Evolutionary conservation across 1,140 invertebrate species (phyloP), one percentile per base, ranked within the genome.

Genomic region (Chrysopa pallens): DNA sequence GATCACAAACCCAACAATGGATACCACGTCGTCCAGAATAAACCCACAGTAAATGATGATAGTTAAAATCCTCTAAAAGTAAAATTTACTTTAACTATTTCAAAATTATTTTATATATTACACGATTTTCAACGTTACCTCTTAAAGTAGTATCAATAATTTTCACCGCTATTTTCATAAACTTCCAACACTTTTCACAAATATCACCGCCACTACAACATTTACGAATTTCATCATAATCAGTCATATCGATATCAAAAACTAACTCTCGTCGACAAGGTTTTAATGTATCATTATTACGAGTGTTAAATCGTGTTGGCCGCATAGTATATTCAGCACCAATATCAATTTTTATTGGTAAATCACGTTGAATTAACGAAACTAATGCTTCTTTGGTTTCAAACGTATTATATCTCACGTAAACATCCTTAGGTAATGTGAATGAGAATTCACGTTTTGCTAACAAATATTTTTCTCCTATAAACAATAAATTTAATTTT

Each of bases 201-300:
- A 98, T 82, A 52, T 78, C 81, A 8, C 90, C 80, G 35, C 84
- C 90, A 38, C 74, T 76, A 54, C 88, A 92, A 62, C 93, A 98
- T 39, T 73, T 85, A 60, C 95, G 68, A 2, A 98, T 78, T 58
- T 95, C 89, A 73, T 98, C 94, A 67, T 98, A 99, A 68, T 98
- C 96, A 38, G 94, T 97, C 74, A 99, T 86, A 73, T 99, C 95
- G 56, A 99, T 98, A 78, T 99, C 96, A 70, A 98, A 95, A 2
- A 98, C 90, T 9, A 98, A 63, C 68, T 99, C 96, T 60, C 89
- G 84, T 55, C 87, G 75, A 2, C 72, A 50, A 7, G 81, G 72
- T 35, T 54, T 53, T 45, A 71, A 60, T 3, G 2, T 5, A 23
- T 23, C 17, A 23, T 23, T 23, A 5, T 23, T 23, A 42, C 56